Base-by-base conservation (phyloP, 2,113 vertebrate species). In the Burhinus oedicnemus region DNA sequence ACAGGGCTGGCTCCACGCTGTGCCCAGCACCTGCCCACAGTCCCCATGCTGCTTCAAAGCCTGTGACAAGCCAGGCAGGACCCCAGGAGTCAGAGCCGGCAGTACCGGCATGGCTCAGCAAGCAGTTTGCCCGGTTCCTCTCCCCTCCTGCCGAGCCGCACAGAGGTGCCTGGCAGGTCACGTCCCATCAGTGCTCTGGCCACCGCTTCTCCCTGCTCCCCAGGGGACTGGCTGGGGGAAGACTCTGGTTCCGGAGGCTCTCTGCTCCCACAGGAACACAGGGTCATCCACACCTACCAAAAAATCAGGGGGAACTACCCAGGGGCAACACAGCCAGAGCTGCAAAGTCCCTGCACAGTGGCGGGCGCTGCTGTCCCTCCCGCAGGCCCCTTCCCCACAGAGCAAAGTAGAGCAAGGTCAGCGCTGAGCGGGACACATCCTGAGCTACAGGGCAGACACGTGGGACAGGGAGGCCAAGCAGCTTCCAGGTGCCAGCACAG, bases 371-470 rank as follows among this genome's bases (percentile, higher is more conserved):
- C 79, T 52, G 34, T 8, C 21, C 38, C 40, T 26, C 8, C 84
- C 11, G 0, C 36, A 5, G 15, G 14, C 25, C 30, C 55, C 55
- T 6, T 34, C 42, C 30, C 34, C 47, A 8, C 2, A 2, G 7
- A 4, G 1, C 32, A 8, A 2, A 7, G 3, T 7, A 8, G 36
- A 29, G 38, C 26, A 23, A 10, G 9, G 58, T 0, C 21, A 5
- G 32, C 4, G 2, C 30, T 0, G 40, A 21, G 66, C 3, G 1
- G 68, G 72, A 72, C n/a, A 4, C 0, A 0, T 21, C 13, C n/a
- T 4, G 1, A 26, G 34, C 19, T 8, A 7, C 0, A 2, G 8
- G n/a, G 45, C 42, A 17, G 76, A 49, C 60, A n/a, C 13, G 1
- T 0, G 44, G 74, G 12, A 47, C 72, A 25, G 62, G 40, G 60